Conservation (phyloP, 2,113 vertebrate species). For the Cryptomyrus ogoouensis region DNA sequence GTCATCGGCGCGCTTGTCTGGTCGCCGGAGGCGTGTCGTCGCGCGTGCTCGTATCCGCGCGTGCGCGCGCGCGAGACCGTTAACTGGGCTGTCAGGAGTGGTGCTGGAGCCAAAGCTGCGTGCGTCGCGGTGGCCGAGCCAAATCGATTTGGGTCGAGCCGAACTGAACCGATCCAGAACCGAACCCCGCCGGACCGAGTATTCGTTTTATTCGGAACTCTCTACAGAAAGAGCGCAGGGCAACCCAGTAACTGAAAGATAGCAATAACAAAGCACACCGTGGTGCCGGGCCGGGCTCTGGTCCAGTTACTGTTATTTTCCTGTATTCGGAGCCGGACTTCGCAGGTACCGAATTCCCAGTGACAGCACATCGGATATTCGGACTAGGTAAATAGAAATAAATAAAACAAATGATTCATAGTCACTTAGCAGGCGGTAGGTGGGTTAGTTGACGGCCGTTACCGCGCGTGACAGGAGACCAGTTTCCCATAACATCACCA, state of each 20-base stretch:
- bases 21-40: neutral
- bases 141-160: neutral
- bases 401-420: neutral
- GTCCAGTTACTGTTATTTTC: constrained; percentile 1
- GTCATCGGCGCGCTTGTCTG: neutral
- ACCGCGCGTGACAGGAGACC: neutral
- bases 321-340: constrained; percentile 19
- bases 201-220: neutral
- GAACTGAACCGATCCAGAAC: constrained; percentile 14
- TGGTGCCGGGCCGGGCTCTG: constrained; percentile 6
- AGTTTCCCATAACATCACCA: neutral
- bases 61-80: constrained; percentile 45
- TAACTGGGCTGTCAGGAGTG: constrained; percentile 51
- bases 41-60: constrained; percentile 33
- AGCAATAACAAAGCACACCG: neutral
- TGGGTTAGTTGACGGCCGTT: neutral
- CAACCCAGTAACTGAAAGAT: neutral
- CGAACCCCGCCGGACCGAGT: neutral
- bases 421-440: neutral
- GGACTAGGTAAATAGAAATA: constrained; percentile 17
- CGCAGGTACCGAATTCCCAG: constrained; percentile 13
- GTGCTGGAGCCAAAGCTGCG: constrained; percentile 13
- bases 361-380: constrained; percentile 16
- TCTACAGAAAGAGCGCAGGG: neutral
- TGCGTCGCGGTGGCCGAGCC: neutral